These are phyloP conservation scores for Dione juno DNA, from an alignment of 2,888 invertebrate species.

Conservation along the genomic window DNA sequence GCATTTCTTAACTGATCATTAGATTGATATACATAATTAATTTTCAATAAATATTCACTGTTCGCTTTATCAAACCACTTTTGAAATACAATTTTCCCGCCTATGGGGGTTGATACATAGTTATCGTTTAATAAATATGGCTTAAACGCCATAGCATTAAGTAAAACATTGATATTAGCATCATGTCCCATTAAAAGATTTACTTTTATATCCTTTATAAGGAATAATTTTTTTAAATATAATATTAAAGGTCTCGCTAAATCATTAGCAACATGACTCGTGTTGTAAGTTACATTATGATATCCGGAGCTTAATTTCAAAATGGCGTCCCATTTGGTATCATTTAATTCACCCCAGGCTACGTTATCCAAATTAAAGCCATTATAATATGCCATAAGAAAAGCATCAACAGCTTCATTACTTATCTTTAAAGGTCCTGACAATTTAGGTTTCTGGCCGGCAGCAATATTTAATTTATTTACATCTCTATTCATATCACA, in stretches of 20 bases:
- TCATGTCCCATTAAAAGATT: conserved; percentile 73
- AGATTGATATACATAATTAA: conserved; percentile 69
- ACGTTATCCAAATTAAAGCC: conserved; percentile 63
- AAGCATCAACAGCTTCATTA: conserved; percentile 70
- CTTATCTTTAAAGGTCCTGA: conserved; percentile 70
- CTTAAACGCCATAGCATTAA: conserved; percentile 61
- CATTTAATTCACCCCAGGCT: conserved; percentile 66
- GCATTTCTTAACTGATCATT: conserved; percentile 64
- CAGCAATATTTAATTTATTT: conserved; percentile 56
- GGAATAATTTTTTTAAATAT: conserved; percentile 59
- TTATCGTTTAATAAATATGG: conserved; percentile 59
- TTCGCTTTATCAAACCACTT: conserved; percentile 60
- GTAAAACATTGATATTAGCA: conserved; percentile 68
- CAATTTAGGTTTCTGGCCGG: conserved; percentile 62
- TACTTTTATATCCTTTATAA: conserved; percentile 56
- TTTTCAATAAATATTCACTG: conserved; percentile 57
- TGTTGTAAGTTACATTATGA: conserved; percentile 70
- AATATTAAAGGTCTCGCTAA: conserved; percentile 62
- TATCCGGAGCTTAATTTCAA: conserved; percentile 61
- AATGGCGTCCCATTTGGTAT: conserved; percentile 58
- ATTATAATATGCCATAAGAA: conserved; percentile 73
- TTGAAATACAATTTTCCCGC: conserved; percentile 74
- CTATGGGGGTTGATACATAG: conserved; percentile 62
- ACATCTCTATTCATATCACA: conserved; percentile 62
- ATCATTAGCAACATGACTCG: conserved; percentile 65